Evolutionary conservation across 2,797 vertebrate genomes (phyloP).

Genomic region (Huso huso): DNA sequence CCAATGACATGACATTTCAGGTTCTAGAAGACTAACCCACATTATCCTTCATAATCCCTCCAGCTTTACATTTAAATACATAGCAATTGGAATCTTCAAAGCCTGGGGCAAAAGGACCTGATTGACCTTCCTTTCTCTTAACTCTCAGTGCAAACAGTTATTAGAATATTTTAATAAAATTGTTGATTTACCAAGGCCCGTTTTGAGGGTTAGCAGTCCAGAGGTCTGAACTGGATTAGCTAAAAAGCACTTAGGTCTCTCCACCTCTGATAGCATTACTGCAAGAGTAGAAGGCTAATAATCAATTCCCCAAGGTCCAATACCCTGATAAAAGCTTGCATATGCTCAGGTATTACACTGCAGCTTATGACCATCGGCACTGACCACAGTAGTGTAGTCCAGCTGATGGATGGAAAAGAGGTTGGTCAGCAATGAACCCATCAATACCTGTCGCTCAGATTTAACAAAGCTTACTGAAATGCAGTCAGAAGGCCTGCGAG

Average conservation of each 20-base stretch:
- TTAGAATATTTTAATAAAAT: no score
- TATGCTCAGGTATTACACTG: constrained; percentile 23
- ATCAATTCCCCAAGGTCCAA: constrained; percentile 26
- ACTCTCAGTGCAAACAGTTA: constrained; percentile 19
- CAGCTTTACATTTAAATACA: constrained; percentile 47
- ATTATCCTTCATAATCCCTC: constrained; percentile 50
- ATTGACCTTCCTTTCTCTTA: constrained; percentile 14
- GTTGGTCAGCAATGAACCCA: constrained; percentile 37
- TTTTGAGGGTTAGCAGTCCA: not conserved
- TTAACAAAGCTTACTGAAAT: constrained; percentile 46
- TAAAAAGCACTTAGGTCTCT: constrained; percentile 31
- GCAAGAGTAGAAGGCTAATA: constrained; percentile 35
- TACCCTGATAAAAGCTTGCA: constrained; percentile 25
- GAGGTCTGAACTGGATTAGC: constrained; percentile 30
- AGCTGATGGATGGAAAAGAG: constrained; percentile 33
- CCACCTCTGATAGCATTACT: constrained; percentile 23
- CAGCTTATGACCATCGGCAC: constrained; percentile 12
- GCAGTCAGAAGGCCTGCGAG: constrained; percentile 38
- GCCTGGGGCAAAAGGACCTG: constrained; percentile 3
- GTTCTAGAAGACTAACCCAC: constrained; percentile 35
- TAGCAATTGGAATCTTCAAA: no score
- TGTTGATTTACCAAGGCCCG: not conserved
- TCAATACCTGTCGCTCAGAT: constrained; percentile 54
- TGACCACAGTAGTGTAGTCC: constrained; percentile 18
- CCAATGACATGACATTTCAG: constrained; percentile 36